Base-by-base conservation (phyloP, 2,113 vertebrate species). In the Harpagus bidentatus region DNA sequence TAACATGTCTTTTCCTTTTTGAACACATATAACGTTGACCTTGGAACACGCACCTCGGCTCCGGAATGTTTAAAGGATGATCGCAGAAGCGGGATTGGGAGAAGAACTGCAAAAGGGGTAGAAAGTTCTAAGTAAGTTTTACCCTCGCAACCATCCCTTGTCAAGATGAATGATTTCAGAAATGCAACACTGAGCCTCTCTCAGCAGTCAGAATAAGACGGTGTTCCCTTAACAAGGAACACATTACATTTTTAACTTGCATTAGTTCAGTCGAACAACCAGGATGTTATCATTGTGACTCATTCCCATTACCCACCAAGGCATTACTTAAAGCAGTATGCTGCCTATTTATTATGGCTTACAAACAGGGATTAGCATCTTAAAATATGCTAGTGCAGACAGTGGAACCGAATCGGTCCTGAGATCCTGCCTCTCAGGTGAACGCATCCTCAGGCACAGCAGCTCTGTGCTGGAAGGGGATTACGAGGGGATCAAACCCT, bases 261-360 rank as follows among this genome's bases (percentile, higher is more conserved):
- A 6, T 36, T n/a, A 61, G 61, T 25, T 67, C 52, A 95, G 82
- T 65, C 80, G 42, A 91, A 63, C 26, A 36, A 47, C 82, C 86
- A 89, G 95, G 94, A 93, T 94, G 88, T 94, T 58, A 72, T 93
- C 91, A 14, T 62, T 77, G 89, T 91, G 91, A 93, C 61, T 95
- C 96, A 92, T 26, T 61, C 42, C 88, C 83, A 22, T 91, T 93
- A 94, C 83, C 92, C 96, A 96, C 86, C 83, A 34, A 92, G 86
- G 77, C 48, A 56, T 29, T n/a, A 32, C 69, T 91, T 79, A 63
- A 48, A 96, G 69, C 94, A 82, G 72, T 38, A 88, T 11, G 52
- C 88, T 93, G 78, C 70, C 86, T 87, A 32, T 56, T 88, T 61
- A 8, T 71, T 66, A 58, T 4, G 74, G 70, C 66, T 93, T 82